Base-by-base conservation (phyloP, 2,888 invertebrate genomes). In the Tiliacea aurago region DNA sequence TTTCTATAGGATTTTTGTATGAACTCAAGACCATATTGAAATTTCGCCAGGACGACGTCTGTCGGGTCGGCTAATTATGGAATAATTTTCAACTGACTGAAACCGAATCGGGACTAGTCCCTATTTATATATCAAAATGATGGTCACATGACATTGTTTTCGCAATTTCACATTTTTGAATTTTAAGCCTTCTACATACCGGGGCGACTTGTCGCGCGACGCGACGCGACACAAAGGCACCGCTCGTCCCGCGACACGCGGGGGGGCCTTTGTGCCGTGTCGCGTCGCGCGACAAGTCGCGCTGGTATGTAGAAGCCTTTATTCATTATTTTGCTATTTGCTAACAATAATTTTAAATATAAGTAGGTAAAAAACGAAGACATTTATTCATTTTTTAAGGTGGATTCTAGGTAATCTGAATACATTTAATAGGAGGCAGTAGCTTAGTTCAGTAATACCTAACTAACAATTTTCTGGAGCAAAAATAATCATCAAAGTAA, bases 21-120 rank as follows among this genome's bases (percentile, higher is more conserved):
- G 37, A 37, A 37, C 3, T 37, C 37, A 37, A 37, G 37, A 37
- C 4, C 37, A 37, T 6, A 37, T 37, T 37, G 4, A 37, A 37
- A 37, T 37, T 37, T 37, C 4, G 37, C 2, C 37, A 37, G 37
- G 37, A 37, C 37, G 37, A 37, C 4, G 37, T 37, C 6, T 37
- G 37, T 37, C 37, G 37, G 37, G 37, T 37, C 37, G 4, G 37
- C 5, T 37, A 37, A 6, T 37, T 37, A 37, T 4, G 20, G 4
- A 45, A 33, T 33, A 10, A 15, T 33, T 15, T 55, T 55, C 15
- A 9, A 33, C 3, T n/a, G 3, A 56, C 2, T 10, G 0, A 47
- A 49, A 49, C 23, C 13, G 11, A 49, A 62, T 23, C 49, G 23
- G 23, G 33, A 69, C 9, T 63, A 11, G n/a, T 76, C 62, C 37